Base-by-base conservation (phyloP, 2,113 vertebrate species). In the Thymallus thymallus region DNA sequence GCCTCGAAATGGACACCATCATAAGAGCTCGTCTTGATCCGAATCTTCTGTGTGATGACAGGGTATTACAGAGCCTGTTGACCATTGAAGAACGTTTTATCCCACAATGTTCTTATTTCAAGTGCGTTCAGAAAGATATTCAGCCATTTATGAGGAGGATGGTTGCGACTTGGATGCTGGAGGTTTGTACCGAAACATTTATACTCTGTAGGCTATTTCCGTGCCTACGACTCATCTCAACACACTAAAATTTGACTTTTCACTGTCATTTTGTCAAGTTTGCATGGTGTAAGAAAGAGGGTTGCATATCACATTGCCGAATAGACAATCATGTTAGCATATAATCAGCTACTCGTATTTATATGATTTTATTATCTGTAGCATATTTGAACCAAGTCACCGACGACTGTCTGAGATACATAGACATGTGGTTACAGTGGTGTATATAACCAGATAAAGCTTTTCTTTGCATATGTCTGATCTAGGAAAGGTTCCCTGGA, bases 151-250 rank as follows among this genome's bases (percentile, higher is more conserved):
- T 98, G 96, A 91, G 97, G 90, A 94, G 95, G 91, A 96, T 98
- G 93, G 94, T 98, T 76, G 95, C 97, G 12, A 96, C 95, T 86
- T 98, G 96, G 97, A 98, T 98, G 96, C 91, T 98, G 82, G 96
- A 98, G 96, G 96, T 98, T 89, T 76, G 95, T 72, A 78, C 14
- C 72, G 76, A 83, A 82, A 74, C 80, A 78, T 73, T 79, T 78
- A 9, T 10, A 85, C 73, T 68, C 80, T 80, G 72, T 75, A 82
- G 71, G 77, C 79, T 79, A 82, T 86, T 88, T 89, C 84, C 86
- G 83, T 86, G 81, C 83, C 81, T 3, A 30, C 16, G 16, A 56
- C 24, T 48, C 23, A 29, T 46, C n/a, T 45, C 20, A 22, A 46
- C 22, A 23, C 16, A 9, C 16, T 13, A 22, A 23, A 5, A 46